Conservation (phyloP, 2,888 invertebrate species). For the Zelleria hepariella region DNA sequence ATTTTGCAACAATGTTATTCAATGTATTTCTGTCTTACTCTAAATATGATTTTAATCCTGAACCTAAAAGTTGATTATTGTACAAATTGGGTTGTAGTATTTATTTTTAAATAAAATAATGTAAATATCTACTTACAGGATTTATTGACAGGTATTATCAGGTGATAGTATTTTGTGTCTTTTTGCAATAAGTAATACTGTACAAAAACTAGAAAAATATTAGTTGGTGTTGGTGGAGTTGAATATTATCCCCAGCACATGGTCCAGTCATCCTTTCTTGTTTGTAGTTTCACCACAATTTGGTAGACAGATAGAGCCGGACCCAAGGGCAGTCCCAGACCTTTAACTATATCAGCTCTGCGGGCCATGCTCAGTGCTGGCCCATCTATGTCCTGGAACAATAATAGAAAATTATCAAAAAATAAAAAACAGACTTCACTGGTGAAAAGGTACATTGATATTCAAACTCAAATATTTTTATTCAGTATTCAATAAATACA, state of each 20-base stretch:
- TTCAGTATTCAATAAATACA: too few relatives aligned
- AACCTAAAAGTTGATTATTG: background rate
- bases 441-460: too few relatives aligned
- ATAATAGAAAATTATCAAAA: too few relatives aligned
- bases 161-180: too few relatives aligned
- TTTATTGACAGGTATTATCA: background rate
- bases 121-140: constrained; percentile 19
- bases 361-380: constrained; percentile 86
- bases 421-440: too few relatives aligned
- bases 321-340: constrained; percentile 86
- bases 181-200: too few relatives aligned
- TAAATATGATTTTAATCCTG: constrained; percentile 81
- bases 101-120: constrained; percentile 7
- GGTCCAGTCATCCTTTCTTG: constrained; percentile 79
- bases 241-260: constrained; percentile 77
- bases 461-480: too few relatives aligned
- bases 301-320: constrained; percentile 89
- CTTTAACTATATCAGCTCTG: constrained; percentile 86
- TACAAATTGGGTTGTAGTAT: background rate
- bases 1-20: constrained; percentile 87
- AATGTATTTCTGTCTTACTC: constrained; percentile 91
- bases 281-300: constrained; percentile 86
- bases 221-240: too few relatives aligned
- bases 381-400: constrained; percentile 89
- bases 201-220: too few relatives aligned